Percentiles rank a stretch among this genome's conserved stretches.
phyloP scores from a whole-genome alignment of 2,113 vertebrate genomes.

The Corythoichthys haematopterus region DNA sequence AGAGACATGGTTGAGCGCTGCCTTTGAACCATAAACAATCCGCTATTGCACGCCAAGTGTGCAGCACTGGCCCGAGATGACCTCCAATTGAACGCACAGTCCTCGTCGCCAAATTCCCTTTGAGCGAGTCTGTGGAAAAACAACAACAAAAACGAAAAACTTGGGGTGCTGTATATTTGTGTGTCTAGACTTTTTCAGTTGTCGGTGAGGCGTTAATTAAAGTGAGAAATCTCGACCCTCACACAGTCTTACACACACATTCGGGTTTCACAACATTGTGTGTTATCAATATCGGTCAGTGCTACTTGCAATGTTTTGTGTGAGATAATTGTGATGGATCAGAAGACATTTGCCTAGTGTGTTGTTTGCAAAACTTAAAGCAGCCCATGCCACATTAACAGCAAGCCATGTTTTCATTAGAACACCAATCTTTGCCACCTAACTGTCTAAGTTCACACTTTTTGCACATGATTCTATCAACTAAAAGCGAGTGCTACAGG shows the following conservation, averaged over 20 bases:
- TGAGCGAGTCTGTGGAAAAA: neutral
- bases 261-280: neutral
- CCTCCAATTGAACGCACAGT: constrained; percentile 6
- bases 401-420: no score
- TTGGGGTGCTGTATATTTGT: constrained; percentile 33
- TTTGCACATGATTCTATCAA: no score
- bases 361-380: constrained; percentile 9
- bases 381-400: no score
- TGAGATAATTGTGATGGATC: constrained; percentile 47
- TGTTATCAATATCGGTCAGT: constrained; percentile 46
- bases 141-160: constrained; percentile 14
- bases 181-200: constrained; percentile 38
- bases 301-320: constrained; percentile 40
- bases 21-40: constrained; percentile 11
- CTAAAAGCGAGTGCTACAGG: no score
- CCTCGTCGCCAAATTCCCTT: neutral
- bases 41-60: neutral
- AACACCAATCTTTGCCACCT: no score
- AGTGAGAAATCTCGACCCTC: constrained; percentile 51
- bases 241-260: constrained; percentile 12
- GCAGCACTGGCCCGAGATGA: constrained; percentile 22
- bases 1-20: neutral
- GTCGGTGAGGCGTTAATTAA: constrained; percentile 58
- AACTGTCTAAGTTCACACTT: no score
- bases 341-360: constrained; percentile 30